Evolutionary conservation across 2,888 invertebrate genomes (phyloP), one percentile per base, ranked within the genome.

Genomic region (Apotomis betuletana): DNA sequence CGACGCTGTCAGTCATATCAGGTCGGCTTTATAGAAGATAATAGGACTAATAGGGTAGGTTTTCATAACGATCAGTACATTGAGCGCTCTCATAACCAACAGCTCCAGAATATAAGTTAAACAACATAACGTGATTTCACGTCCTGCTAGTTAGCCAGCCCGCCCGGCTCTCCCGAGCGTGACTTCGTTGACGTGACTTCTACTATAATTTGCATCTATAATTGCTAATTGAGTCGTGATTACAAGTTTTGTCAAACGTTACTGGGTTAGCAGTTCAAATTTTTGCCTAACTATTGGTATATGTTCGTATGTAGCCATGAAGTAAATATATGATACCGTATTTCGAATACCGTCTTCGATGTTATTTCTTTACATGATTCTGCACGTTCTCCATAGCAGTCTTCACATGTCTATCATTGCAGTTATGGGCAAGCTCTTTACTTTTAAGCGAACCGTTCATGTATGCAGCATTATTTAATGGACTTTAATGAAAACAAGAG

Each of bases 121-220:
- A 6, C 41, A 6, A 6, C 6, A 6, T 38, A 13, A 41, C 38
- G 38, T 6, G n/a, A 61, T 12, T 13, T 8, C 12, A 41, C 58
- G 41, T 13, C 59, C 59, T 44, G 59, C 41, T 59, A 3, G 13
- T 41, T 59, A 44, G 41, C 38, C 12, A 10, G 9, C 41, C 13
- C 13, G 13, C 41, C 13, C 4, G 4, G 44, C 41, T 41, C 41
- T 59, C 12, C 59, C 59, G n/a, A 41, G 3, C 59, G 59, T 59
- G 59, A 59, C 60, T 41, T 41, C 4, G 58, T 2, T 41, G 58
- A 59, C 41, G 59, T 60, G 59, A 44, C 9, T 15, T 46, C 27
- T 10, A 46, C 12, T 60, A 27, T 15, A 46, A 15, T 5, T 46
- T 60, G 44, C 27, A 15, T 46, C 13, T 44, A 9, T 44, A 59